Percentiles rank a stretch among this genome's conserved stretches.
phyloP scores from a whole-genome alignment of 2,888 invertebrate species.

The Drosophila stalkeri region DNA sequence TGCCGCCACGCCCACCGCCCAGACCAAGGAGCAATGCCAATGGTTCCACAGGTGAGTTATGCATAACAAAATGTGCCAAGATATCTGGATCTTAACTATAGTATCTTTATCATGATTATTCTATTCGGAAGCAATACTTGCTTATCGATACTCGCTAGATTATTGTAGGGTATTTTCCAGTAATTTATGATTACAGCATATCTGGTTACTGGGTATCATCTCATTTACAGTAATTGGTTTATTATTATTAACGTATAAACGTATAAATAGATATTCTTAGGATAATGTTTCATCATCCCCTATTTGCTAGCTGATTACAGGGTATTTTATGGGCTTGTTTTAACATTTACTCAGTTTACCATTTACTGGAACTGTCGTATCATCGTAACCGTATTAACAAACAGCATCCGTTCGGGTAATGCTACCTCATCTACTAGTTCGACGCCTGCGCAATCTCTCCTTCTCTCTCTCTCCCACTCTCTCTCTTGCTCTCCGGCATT shows the following conservation, averaged over 20 bases:
- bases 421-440: constrained; percentile 34
- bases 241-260: background rate
- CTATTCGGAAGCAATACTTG: too few species aligned
- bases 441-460: constrained; percentile 58
- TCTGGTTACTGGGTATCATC: background rate
- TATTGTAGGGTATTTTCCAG: too few species aligned
- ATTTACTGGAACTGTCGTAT: constrained; percentile 23
- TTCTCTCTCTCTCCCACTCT: background rate
- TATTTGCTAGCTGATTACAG: background rate
- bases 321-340: background rate
- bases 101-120: background rate
- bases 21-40: constrained; percentile 69
- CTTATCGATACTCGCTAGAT: too few species aligned
- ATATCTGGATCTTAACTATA: too few species aligned
- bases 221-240: background rate
- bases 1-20: constrained; percentile 85
- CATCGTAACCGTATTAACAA: constrained; percentile 5
- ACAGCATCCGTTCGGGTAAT: constrained; percentile 54
- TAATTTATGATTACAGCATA: too few species aligned
- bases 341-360: constrained; percentile 21
- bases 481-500: constrained; percentile 17
- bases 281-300: background rate
- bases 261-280: too few species aligned
- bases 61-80: background rate
- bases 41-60: constrained; percentile 72